A percentile compares a stretch with the other conserved stretches of the same genome.
These are phyloP conservation scores for Aegithalos caudatus DNA, from an alignment of 2,113 vertebrate genomes.

Conservation along the genomic window DNA sequence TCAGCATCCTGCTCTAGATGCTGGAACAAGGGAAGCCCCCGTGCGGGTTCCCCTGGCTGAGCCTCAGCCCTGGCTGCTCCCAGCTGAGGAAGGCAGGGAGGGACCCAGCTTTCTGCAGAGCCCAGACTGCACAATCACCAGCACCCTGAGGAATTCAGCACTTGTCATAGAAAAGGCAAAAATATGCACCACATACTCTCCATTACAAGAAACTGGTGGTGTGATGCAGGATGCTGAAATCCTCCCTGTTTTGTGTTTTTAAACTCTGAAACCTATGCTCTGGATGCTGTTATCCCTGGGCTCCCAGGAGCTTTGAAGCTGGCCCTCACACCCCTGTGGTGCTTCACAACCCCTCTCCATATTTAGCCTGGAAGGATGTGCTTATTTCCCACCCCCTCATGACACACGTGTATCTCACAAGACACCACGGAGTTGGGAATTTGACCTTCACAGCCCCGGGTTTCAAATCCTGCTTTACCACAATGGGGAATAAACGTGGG, in stretches of 20 bases:
- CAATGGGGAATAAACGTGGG: fast-evolving
- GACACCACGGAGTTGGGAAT: background rate
- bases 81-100: background rate
- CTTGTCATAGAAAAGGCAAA: constrained; percentile 55
- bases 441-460: background rate
- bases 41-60: fast-evolving
- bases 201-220: background rate
- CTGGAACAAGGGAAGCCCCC: fast-evolving
- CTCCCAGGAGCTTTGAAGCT: background rate
- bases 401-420: background rate
- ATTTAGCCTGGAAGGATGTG: background rate
- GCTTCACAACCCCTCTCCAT: background rate
- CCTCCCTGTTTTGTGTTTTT: background rate
- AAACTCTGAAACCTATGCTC: background rate
- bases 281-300: background rate
- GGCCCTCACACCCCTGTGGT: background rate
- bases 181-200: constrained; percentile 18
- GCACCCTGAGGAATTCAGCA: constrained; percentile 66
- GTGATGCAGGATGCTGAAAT: background rate
- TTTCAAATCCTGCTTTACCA: background rate
- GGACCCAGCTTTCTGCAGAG: background rate
- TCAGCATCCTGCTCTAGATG: background rate
- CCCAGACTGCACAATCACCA: background rate
- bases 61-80: background rate
- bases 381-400: background rate